Evolutionary conservation across 2,113 vertebrate species (phyloP).

Genomic region (Daphoenositta chrysoptera): DNA sequence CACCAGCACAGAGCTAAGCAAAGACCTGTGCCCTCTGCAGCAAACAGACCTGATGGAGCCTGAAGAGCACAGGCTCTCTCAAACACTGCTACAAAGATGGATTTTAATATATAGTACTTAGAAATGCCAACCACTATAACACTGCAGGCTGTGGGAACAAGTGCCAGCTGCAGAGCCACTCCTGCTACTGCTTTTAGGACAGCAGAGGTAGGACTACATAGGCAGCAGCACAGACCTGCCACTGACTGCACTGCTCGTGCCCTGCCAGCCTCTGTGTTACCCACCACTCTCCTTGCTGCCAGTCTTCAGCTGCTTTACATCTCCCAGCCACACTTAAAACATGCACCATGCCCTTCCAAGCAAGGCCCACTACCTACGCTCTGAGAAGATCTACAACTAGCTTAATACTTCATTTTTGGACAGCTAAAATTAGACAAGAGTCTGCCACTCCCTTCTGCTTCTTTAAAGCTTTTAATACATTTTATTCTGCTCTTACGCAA

Average conservation of each 20-base stretch:
- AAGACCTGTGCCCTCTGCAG: neutral
- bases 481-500: neutral
- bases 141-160: neutral
- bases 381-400: neutral
- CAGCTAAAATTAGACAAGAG: neutral
- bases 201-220: accelerated
- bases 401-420: neutral
- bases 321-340: neutral
- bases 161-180: neutral
- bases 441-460: neutral
- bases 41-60: neutral
- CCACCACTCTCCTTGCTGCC: neutral
- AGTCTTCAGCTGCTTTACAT: neutral
- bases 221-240: neutral
- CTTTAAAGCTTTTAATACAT: neutral
- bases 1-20: neutral
- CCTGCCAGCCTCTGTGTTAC: neutral
- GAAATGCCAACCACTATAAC: neutral
- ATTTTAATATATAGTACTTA: neutral
- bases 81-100: neutral
- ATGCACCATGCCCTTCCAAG: neutral
- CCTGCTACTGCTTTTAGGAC: neutral
- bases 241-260: accelerated
- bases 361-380: neutral
- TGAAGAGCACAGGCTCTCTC: neutral